A percentile compares a stretch with the other conserved stretches of the same genome.
Evolutionary conservation across 2,113 vertebrate genomes (phyloP).

Genomic region (Rhinopomastus cyanomelas): DNA sequence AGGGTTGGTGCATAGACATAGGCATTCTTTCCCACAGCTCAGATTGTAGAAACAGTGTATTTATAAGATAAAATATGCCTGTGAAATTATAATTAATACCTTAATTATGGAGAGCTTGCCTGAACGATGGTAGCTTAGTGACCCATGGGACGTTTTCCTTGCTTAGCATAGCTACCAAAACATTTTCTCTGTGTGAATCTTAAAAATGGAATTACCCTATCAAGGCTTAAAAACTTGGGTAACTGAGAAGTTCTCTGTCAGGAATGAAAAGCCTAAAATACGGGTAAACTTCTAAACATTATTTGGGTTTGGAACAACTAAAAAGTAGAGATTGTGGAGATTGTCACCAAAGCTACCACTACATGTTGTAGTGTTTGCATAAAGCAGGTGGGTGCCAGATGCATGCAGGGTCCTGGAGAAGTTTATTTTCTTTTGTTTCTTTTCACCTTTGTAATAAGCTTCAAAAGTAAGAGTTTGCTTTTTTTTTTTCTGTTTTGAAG

Average conservation of each 20-base stretch:
- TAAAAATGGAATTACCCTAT: slow-evolving; percentile 19
- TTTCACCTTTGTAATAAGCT: not conserved
- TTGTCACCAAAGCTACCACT: not conserved
- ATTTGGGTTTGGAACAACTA: not conserved
- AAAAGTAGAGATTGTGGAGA: not conserved
- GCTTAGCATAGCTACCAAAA: not conserved
- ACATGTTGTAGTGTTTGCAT: not conserved
- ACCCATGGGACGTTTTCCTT: slow-evolving; percentile 4
- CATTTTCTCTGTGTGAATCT: not conserved
- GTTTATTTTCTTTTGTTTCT: not conserved
- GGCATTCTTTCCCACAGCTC: slow-evolving; percentile 51
- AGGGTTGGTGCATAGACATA: not conserved
- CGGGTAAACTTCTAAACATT: not conserved
- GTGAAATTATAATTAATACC: slow-evolving; percentile 51
- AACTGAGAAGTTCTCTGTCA: not conserved
- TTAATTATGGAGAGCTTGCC: slow-evolving; percentile 37
- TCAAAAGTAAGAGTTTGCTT: not conserved
- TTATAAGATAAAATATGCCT: slow-evolving; percentile 45
- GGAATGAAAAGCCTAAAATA: not conserved
- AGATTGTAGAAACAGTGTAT: slow-evolving; percentile 40
- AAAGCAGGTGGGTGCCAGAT: not conserved
- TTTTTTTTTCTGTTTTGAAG: not conserved
- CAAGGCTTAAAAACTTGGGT: not conserved
- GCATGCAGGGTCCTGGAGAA: not conserved
- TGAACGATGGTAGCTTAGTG: slow-evolving; percentile 4